Percentiles rank a stretch among this genome's conserved stretches.
These are phyloP conservation scores for Nemurella pictetii DNA, from an alignment of 2,888 invertebrate species.

Conservation along the genomic window DNA sequence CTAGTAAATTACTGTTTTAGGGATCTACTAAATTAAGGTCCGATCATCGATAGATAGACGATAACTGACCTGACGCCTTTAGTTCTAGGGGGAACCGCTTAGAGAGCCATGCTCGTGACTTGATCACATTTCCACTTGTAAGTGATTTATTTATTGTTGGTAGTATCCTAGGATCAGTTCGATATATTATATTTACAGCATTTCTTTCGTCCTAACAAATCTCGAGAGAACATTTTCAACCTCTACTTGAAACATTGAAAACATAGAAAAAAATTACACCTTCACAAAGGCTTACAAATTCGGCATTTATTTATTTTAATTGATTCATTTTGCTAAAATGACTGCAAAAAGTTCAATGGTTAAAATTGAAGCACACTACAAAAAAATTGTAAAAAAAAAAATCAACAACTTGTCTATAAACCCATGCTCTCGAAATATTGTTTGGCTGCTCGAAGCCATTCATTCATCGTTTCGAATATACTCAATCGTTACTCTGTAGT, in stretches of 20 bases:
- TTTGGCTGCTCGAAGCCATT: slow-evolving; percentile 5
- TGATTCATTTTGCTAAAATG: background rate
- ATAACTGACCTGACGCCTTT: too few species aligned
- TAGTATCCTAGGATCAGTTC: slow-evolving; percentile 28
- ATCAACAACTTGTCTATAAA: background rate
- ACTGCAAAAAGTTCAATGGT: slow-evolving; percentile 20
- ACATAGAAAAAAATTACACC: slow-evolving; percentile 11
- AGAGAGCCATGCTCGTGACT: background rate
- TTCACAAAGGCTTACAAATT: background rate
- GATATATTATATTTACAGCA: slow-evolving; percentile 23
- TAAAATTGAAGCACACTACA: slow-evolving; percentile 1
- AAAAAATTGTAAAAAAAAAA: slow-evolving; percentile 6
- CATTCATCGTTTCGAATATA: background rate
- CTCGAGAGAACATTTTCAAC: slow-evolving; percentile 23
- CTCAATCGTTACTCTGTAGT: slow-evolving; percentile 20
- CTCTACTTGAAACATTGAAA: background rate
- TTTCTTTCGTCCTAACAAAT: slow-evolving; percentile 22
- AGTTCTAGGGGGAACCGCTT: too few species aligned
- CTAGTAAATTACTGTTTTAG: too few species aligned
- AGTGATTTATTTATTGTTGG: slow-evolving; percentile 26
- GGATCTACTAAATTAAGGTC: too few species aligned
- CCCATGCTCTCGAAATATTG: slow-evolving; percentile 27
- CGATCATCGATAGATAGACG: too few species aligned
- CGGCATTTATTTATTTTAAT: background rate
- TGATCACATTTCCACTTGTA: background rate